A percentile compares a stretch with the other conserved stretches of the same genome.
Conservation (phyloP, 2,113 vertebrate species). For the Oncorhynchus clarkii region DNA sequence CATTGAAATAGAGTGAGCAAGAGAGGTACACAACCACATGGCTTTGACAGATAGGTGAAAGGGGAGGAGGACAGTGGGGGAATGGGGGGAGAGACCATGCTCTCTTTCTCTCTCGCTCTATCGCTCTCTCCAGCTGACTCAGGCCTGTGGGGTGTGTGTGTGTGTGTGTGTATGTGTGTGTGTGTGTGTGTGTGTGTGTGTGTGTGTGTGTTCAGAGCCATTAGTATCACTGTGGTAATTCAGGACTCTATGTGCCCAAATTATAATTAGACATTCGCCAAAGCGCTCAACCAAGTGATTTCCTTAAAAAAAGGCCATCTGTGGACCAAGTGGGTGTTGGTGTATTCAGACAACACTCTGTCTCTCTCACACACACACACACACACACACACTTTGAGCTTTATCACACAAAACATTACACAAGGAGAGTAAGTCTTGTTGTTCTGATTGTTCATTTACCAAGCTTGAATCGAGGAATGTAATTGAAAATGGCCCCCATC, state of each 20-base stretch:
- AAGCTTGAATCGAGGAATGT: slow-evolving; percentile 34
- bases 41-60: too few species aligned
- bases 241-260: slow-evolving; percentile 40
- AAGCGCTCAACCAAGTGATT: slow-evolving; percentile 42
- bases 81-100: too few species aligned
- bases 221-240: slow-evolving; percentile 53
- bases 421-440: neutral
- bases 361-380: too few species aligned
- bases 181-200: too few species aligned
- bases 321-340: neutral
- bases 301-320: slow-evolving; percentile 34
- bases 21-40: neutral
- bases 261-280: slow-evolving; percentile 34
- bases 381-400: neutral
- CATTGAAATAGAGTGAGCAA: neutral
- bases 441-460: slow-evolving; percentile 46
- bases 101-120: neutral
- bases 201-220: slow-evolving; percentile 22
- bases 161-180: too few species aligned
- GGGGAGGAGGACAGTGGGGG: too few species aligned
- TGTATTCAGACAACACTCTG: too few species aligned
- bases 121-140: neutral
- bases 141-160: neutral
- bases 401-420: slow-evolving; percentile 16
- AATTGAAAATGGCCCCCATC: slow-evolving; percentile 48